Evolutionary conservation across 2,113 vertebrate species (phyloP), one percentile per base, ranked within the genome.

Genomic region (Ptilonorhynchus violaceus): DNA sequence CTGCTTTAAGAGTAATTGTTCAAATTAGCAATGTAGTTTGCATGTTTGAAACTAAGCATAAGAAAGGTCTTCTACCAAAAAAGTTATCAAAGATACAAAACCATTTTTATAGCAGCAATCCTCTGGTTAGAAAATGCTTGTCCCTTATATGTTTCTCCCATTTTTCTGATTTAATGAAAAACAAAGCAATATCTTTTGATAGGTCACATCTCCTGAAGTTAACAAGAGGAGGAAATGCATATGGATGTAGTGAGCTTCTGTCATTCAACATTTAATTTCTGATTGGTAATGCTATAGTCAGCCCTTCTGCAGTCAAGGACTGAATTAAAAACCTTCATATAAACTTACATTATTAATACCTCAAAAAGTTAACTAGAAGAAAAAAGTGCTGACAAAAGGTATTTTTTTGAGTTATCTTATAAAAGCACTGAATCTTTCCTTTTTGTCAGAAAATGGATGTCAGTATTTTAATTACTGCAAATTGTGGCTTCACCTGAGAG

Each of bases 1-100:
- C 59, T 88, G 33, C 56, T 97, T 96, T 80, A 87, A 86, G 66
- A 93, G 78, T 77, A 86, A 85, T 92, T 78, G 55, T 81, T 84
- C 63, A 77, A 85, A 87, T 95, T 80, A 92, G 44, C 55, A 14
- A 11, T 58, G 11, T 68, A 47, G 22, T 52, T 84, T 93, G 28
- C 44, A 30, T 15, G 25, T 39, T 74, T 82, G 27, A 92, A 96
- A 80, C 18, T 70, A 69, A 82, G 30, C 30, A 8, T 79, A 17
- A 95, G 62, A 91, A 96, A 92, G 13, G 2, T 37, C 72, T 69
- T 76, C 39, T 81, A 72, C 78, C 9, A 5, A 41, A 28, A 30
- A 49, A 76, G 33, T 80, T 67, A 75, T 24, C 35, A 63, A 31
- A 64, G 5, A 64, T 64, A 28, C 1, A 53, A 35, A 56, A 60